Percentiles rank a stretch among this genome's conserved stretches.
These are phyloP conservation scores for Anguilla rostrata DNA, from an alignment of 2,113 vertebrate species.

Conservation along the genomic window DNA sequence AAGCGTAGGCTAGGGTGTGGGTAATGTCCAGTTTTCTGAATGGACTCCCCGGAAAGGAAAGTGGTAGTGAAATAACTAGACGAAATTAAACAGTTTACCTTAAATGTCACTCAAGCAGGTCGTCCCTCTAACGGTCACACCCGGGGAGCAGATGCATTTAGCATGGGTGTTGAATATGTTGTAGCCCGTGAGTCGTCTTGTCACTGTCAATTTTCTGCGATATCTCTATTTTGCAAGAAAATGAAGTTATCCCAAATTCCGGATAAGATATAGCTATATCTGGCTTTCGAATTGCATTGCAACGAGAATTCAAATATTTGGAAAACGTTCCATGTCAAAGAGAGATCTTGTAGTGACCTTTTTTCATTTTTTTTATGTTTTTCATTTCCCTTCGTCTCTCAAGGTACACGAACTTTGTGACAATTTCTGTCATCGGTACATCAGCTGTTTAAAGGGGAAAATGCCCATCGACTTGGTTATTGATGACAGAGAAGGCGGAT, in stretches of 20 bases:
- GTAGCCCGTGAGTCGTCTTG: constrained; percentile 92
- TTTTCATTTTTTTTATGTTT: constrained; percentile 53
- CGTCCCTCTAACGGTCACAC: constrained; percentile 84
- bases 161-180: constrained; percentile 92
- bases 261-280: constrained; percentile 53
- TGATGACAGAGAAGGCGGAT: constrained; percentile 88
- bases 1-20: neutral
- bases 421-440: constrained; percentile 98
- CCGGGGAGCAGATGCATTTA: constrained; percentile 91
- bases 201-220: constrained; percentile 97
- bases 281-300: constrained; percentile 72
- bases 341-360: constrained; percentile 63
- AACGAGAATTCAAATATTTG: constrained; percentile 70
- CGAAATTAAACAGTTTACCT: constrained; percentile 91
- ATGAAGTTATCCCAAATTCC: constrained; percentile 79
- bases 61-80: constrained; percentile 78
- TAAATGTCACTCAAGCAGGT: constrained; percentile 89
- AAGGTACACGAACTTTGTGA: constrained; percentile 96
- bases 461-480: constrained; percentile 96
- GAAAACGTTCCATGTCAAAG: constrained; percentile 71
- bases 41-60: constrained; percentile 39
- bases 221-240: constrained; percentile 90
- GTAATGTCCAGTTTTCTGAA: constrained; percentile 31
- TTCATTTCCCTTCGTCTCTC: constrained; percentile 39
- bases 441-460: constrained; percentile 97